These are phyloP conservation scores for Arothron firmamentum DNA, from an alignment of 2,113 vertebrate genomes.

Conservation along the genomic window DNA sequence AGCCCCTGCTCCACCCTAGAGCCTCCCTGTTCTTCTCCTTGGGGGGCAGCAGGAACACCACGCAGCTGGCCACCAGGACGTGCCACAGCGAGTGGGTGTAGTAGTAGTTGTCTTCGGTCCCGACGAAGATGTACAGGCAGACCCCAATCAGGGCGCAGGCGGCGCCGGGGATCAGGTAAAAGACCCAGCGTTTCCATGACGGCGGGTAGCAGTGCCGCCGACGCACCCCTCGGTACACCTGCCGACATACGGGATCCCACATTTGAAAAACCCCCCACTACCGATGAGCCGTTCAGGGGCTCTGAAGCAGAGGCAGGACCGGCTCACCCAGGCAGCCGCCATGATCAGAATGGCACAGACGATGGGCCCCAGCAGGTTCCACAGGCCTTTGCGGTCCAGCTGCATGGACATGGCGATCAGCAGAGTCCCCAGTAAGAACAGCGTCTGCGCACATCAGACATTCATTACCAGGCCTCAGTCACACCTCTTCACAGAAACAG, in stretches of 20 bases:
- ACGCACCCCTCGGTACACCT: conserved; percentile 81
- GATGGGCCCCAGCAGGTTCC: conserved; percentile 94
- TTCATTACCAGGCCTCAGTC: too few relatives aligned
- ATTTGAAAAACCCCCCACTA: background rate
- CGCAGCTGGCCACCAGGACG: conserved; percentile 86
- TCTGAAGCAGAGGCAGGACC: background rate
- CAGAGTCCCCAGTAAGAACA: conserved; percentile 85
- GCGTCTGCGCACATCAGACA: conserved; percentile 68
- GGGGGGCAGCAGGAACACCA: conserved; percentile 87
- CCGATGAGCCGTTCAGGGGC: too few relatives aligned
- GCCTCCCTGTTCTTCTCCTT: conserved; percentile 70
- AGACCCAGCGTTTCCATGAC: conserved; percentile 89
- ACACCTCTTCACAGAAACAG: background rate
- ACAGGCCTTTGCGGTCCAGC: conserved; percentile 89
- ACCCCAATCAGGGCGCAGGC: conserved; percentile 81
- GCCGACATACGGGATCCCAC: background rate
- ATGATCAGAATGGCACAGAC: conserved; percentile 84
- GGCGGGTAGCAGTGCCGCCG: conserved; percentile 86
- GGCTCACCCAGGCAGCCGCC: conserved; percentile 87
- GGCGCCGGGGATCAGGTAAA: conserved; percentile 86
- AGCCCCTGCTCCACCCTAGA: conserved; percentile 53
- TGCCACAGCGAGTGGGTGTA: conserved; percentile 98
- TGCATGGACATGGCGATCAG: conserved; percentile 94
- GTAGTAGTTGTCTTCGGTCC: conserved; percentile 93
- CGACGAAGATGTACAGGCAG: conserved; percentile 83